Base-by-base conservation (phyloP, 2,888 invertebrate species). In the Cordilura impudica region DNA sequence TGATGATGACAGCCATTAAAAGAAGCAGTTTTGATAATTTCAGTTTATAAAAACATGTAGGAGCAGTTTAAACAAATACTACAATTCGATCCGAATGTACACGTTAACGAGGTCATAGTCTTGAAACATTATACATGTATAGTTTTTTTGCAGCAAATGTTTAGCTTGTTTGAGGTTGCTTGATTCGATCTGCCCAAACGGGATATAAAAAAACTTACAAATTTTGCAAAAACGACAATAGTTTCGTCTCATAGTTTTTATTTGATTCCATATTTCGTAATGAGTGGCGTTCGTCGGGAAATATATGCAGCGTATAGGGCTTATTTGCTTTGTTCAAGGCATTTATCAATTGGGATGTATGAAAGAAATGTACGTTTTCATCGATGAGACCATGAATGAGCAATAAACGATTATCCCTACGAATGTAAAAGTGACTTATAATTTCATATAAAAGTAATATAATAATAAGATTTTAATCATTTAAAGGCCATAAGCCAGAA, bases 331-430 rank as follows among this genome's bases (percentile, higher is more conserved):
- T 94, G 70, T 98, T 94, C 78, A 99, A 92, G 72, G 95, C 95
- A 81, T 96, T 95, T 21, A 99, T 94, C 78, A 99, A 91, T 83
- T 96, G 94, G 85, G 96, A 96, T 12, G 98, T 98, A 90, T 99
- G 99, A 84, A 95, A 94, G 90, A 99, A 99, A 90, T 99, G 99
- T 0, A 99, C 99, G 89, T 99, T 99, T 90, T 99, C 99, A 89
- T 99, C 99, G 71, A 98, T 97, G 80, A 99, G 91, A 1, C 99
- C 99, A 89, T 99, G 99, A 83, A 99, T 96, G 43, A 99, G 96
- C 16, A 99, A 91, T 82, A 99, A 90, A 35, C 98, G 93, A 86
- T 96, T 96, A 87, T 96, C 96, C 87, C 95, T 95, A 58, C 12
- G n/a, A 35, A 39, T 12, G n/a, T 39, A 19, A 58, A 45, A 60